These are phyloP conservation scores for Alcis repandata DNA, from an alignment of 2,888 invertebrate genomes.

Conservation along the genomic window DNA sequence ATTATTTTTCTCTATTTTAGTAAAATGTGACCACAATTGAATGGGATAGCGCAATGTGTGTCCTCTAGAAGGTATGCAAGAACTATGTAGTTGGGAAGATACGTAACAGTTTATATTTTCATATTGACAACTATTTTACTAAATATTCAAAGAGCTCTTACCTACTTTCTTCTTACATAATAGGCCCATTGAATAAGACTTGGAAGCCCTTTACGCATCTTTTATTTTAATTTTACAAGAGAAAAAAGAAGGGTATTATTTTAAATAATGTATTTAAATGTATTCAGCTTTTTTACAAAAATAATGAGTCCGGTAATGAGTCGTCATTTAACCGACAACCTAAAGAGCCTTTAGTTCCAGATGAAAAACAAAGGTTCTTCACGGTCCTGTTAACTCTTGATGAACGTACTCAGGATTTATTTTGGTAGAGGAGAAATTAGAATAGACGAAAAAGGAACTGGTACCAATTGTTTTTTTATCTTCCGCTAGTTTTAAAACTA, in stretches of 20 bases:
- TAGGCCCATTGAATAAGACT: not conserved
- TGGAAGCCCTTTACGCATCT: slow-evolving; percentile 13
- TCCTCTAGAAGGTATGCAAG: no score
- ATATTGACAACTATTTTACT: no score
- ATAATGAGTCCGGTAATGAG: slow-evolving; percentile 64
- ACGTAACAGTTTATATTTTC: no score
- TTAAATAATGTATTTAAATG: slow-evolving; percentile 69
- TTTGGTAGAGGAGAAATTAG: not conserved
- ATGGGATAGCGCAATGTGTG: no score
- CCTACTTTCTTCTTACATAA: not conserved
- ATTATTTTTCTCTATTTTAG: no score
- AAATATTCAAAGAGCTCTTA: not conserved
- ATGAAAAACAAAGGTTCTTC: slow-evolving; percentile 74
- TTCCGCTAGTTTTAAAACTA: not conserved
- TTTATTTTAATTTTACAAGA: slow-evolving; percentile 11
- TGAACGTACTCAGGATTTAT: not conserved
- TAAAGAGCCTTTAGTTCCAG: slow-evolving; percentile 50
- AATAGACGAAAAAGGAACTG: not conserved
- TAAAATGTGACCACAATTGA: no score
- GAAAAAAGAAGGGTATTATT: slow-evolving; percentile 46
- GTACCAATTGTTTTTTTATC: not conserved
- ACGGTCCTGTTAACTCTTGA: slow-evolving; percentile 71
- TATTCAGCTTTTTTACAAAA: slow-evolving; percentile 52
- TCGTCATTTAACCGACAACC: slow-evolving; percentile 56
- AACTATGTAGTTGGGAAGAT: no score